phyloP scores from a whole-genome alignment of 2,888 invertebrate species.

The Gibbula magus region DNA sequence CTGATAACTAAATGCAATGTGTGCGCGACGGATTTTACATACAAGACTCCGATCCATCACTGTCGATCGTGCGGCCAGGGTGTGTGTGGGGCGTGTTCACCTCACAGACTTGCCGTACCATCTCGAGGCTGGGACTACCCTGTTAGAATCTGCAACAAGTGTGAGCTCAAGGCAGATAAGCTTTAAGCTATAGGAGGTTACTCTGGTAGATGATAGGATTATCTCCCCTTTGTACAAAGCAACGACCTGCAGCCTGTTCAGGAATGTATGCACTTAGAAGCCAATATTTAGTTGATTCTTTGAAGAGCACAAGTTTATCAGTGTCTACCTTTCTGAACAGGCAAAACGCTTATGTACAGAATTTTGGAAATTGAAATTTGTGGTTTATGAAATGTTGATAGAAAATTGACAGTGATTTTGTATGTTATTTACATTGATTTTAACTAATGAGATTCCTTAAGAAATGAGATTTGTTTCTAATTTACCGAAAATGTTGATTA shows the following conservation, averaged over 20 bases:
- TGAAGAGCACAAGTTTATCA: neutral
- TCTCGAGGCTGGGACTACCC: constrained; percentile 77
- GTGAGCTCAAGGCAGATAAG: constrained; percentile 67
- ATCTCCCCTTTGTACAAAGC: neutral
- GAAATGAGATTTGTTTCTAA: too few species aligned
- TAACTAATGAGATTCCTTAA: too few species aligned
- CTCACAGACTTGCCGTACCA: constrained; percentile 73
- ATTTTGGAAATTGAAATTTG: too few species aligned
- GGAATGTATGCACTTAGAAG: neutral
- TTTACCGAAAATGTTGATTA: too few species aligned
- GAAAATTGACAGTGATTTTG: too few species aligned
- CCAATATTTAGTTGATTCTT: neutral
- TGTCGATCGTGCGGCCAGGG: constrained; percentile 85
- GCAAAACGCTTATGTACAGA: neutral
- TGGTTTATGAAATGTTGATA: too few species aligned
- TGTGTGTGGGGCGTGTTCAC: constrained; percentile 80
- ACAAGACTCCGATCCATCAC: constrained; percentile 79
- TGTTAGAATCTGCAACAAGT: constrained; percentile 76
- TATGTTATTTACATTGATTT: too few species aligned
- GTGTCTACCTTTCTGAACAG: neutral
- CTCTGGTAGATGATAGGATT: too few species aligned
- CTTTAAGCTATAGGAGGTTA: constrained; percentile 24
- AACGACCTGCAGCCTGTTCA: neutral
- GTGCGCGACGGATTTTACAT: constrained; percentile 80
- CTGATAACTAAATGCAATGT: constrained; percentile 82